These are phyloP conservation scores for Pararge aegeria DNA, from an alignment of 1,140 invertebrate species.

Conservation along the genomic window DNA sequence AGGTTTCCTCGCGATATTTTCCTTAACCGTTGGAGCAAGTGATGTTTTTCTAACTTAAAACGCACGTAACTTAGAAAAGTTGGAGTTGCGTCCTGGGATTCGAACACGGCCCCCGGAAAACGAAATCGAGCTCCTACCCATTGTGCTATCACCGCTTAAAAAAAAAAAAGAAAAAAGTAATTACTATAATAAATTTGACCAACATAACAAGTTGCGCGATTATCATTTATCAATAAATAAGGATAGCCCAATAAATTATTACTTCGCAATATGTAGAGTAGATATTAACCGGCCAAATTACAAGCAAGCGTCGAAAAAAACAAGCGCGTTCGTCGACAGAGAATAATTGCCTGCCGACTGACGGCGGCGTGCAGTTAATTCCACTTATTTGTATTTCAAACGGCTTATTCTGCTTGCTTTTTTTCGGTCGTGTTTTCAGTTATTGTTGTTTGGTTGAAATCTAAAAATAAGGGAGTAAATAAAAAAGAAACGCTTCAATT, in stretches of 20 bases:
- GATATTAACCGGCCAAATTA: conserved; percentile 52
- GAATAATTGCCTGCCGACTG: conserved; percentile 51
- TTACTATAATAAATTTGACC: no score
- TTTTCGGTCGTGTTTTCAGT: conserved; percentile 9
- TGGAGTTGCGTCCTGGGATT: no score
- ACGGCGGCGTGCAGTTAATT: conserved; percentile 51
- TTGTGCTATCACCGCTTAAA: no score
- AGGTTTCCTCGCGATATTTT: no score
- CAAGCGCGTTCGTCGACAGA: conserved; percentile 43
- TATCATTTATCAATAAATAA: conserved; percentile 45
- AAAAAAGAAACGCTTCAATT: no score
- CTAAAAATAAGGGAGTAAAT: no score
- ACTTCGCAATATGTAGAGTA: conserved; percentile 45
- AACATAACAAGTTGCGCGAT: not conserved
- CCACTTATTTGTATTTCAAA: conserved; percentile 54
- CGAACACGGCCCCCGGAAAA: no score
- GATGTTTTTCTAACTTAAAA: no score
- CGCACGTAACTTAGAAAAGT: no score
- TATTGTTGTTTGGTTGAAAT: conserved; percentile 14
- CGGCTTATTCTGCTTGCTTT: conserved; percentile 29
- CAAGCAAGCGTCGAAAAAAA: conserved; percentile 50
- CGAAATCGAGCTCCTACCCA: no score
- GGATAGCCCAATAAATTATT: conserved; percentile 52
- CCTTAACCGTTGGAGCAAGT: no score
- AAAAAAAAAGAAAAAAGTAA: no score